A percentile compares a stretch with the other conserved stretches of the same genome.
These are phyloP conservation scores for Microtus oregoni DNA, from an alignment of 2,113 vertebrate genomes.

Conservation along the genomic window DNA sequence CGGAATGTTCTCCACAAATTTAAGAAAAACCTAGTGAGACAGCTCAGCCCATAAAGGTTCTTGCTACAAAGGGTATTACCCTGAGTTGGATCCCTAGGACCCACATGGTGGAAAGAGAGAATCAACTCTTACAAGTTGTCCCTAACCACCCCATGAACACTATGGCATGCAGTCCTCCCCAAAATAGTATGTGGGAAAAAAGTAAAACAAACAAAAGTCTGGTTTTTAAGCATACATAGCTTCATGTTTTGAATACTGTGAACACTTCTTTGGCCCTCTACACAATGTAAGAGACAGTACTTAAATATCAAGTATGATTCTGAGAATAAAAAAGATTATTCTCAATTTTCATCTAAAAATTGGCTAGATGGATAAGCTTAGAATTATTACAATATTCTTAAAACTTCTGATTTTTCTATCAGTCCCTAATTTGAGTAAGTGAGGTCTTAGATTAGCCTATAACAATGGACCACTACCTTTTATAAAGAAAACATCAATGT, in stretches of 20 bases:
- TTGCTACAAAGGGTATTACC: background rate
- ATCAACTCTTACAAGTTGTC: no score
- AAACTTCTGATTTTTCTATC: slow-evolving; percentile 38
- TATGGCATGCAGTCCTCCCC: background rate
- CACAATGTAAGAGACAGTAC: slow-evolving; percentile 10
- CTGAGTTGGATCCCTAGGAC: background rate
- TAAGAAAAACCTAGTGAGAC: background rate
- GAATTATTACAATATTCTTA: slow-evolving; percentile 15
- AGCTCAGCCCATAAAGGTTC: background rate
- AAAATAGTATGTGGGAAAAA: background rate
- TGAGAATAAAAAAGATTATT: slow-evolving; percentile 41
- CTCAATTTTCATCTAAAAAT: slow-evolving; percentile 19
- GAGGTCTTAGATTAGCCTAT: background rate
- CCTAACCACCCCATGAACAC: no score
- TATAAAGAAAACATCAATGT: background rate
- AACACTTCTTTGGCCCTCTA: slow-evolving; percentile 20
- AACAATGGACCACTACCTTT: background rate
- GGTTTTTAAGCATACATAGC: background rate
- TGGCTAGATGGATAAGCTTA: background rate
- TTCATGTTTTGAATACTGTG: slow-evolving; percentile 37
- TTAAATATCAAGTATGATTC: background rate
- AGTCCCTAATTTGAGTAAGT: background rate
- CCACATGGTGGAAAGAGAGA: background rate
- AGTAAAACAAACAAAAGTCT: background rate
- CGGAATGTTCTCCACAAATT: background rate